Conservation (phyloP, 2,797 vertebrate genomes). For the Tiaroga cobitis region DNA sequence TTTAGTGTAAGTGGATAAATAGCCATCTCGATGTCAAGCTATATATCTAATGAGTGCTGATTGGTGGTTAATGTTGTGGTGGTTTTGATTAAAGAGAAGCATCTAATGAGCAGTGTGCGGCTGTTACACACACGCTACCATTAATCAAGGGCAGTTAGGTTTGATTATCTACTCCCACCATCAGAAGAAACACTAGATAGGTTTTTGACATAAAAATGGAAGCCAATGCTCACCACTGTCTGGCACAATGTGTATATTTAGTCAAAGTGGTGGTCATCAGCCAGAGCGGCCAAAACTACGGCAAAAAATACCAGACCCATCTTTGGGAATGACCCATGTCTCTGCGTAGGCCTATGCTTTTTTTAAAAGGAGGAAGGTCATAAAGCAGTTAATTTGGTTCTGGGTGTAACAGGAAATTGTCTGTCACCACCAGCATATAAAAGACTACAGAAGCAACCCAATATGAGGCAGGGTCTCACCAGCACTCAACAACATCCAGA, state of each 20-base stretch:
- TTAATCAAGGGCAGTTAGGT: conserved; percentile 40
- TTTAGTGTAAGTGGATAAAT: conserved; percentile 48
- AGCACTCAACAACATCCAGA: conserved; percentile 43
- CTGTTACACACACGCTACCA: neutral
- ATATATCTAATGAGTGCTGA: conserved; percentile 21
- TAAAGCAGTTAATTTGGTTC: conserved; percentile 61
- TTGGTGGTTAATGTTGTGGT: conserved; percentile 39
- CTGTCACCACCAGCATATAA: conserved; percentile 50
- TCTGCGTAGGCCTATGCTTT: conserved; percentile 24
- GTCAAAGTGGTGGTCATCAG: conserved; percentile 47
- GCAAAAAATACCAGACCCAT: conserved; percentile 70
- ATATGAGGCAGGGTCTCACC: conserved; percentile 48
- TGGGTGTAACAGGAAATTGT: conserved; percentile 66
- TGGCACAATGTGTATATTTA: conserved; percentile 39
- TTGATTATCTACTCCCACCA: conserved; percentile 35
- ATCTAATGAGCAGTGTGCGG: conserved; percentile 1
- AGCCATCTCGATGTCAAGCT: conserved; percentile 28
- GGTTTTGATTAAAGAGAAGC: conserved; percentile 37
- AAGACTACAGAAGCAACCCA: conserved; percentile 34
- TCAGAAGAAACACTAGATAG: conserved; percentile 19
- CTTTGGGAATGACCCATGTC: conserved; percentile 66
- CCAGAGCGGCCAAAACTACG: conserved; percentile 41
- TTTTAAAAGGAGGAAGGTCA: conserved; percentile 58
- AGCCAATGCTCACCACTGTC: conserved; percentile 45
- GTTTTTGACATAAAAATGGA: conserved; percentile 27